Base-by-base conservation (phyloP, 2,888 invertebrate species). In the Drosophila phalerata region DNA sequence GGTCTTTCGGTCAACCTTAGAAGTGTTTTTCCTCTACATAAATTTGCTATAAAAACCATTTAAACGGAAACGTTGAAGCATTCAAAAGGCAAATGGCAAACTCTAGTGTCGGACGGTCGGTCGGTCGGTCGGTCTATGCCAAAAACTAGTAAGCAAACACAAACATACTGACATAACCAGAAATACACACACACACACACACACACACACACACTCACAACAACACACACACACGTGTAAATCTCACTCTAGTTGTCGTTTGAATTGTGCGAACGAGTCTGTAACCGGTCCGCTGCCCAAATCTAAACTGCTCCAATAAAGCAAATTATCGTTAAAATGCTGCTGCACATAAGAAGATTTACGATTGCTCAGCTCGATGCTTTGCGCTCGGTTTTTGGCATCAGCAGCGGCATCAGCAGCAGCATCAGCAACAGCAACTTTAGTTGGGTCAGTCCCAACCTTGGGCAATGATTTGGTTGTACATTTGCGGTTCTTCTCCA, bases 11-110 rank as follows among this genome's bases (percentile, higher is more conserved):
- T 85, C 80, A 88, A 82, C 77, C 81, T 82, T 77, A 62, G 72
- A 86, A 87, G 89, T 82, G 83, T 80, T 90, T 85, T 88, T 90
- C 90, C 90, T 85, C 87, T 90, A 83, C 89, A 88, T 88, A 88
- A 88, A 88, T 90, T 88, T 88, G 83, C 89, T 73, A 88, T 88
- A 88, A 88, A 85, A 87, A 88, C 79, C 89, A 85, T 90, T 90
- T 88, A 87, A 85, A 85, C 85, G 89, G 89, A 85, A 85, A 82
- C 82, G 80, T 73, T 81, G 85, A 81, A 85, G 79, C 85, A 85
- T 87, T 89, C 89, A 77, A 77, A 85, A 73, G 79, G 85, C 77
- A 73, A 64, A 67, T 43, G 61, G 45, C 55, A 55, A 47, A 43
- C 5, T 2, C 3, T 5, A 28, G 47, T 45, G 25, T 42, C 19